Base-by-base conservation (phyloP, 2,888 invertebrate species). In the Deilephila elpenor region DNA sequence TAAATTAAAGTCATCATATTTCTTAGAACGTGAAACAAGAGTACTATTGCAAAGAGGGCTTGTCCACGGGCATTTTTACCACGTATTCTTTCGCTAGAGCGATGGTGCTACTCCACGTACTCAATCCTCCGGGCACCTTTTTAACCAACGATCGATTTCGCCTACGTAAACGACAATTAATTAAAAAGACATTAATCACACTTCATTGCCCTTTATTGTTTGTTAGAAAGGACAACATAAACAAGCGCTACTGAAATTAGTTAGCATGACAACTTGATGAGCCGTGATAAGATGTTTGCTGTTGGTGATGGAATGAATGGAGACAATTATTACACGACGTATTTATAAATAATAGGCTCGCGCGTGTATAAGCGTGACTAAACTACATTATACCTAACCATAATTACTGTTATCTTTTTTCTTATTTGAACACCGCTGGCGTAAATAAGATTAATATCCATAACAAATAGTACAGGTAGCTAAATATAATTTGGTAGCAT, bases 111-210 rank as follows among this genome's bases (percentile, higher is more conserved):
- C n/a, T 56, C n/a, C n/a, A 17, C n/a, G 2, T 56, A 5, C 4
- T 17, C n/a, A n/a, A 56, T 56, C 56, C 56, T 56, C 6, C n/a
- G n/a, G 6, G 19, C 56, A n/a, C n/a, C 5, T 56, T 56, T 56
- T 56, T 56, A n/a, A 56, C 19, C n/a, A 0, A 56, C 56, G 56
- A 56, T 56, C 56, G 56, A 56, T 56, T 56, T 56, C n/a, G 56
- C 56, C 56, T 56, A 56, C 56, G 56, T 56, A 56, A 56, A 56
- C 56, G 6, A 56, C 56, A 56, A 56, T n/a, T n/a, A 56, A 56
- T 56, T 56, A 56, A 56, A 56, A 56, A 56, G n/a, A 56, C 56
- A 56, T 56, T 56, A n/a, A 56, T 56, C 56, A 56, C 56, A 56
- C 56, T 56, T 56, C 56, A n/a, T 56, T 56, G 56, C n/a, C n/a